Evolutionary conservation across 1,140 invertebrate species (phyloP).

Genomic region (Hydropsyche tenuis): DNA sequence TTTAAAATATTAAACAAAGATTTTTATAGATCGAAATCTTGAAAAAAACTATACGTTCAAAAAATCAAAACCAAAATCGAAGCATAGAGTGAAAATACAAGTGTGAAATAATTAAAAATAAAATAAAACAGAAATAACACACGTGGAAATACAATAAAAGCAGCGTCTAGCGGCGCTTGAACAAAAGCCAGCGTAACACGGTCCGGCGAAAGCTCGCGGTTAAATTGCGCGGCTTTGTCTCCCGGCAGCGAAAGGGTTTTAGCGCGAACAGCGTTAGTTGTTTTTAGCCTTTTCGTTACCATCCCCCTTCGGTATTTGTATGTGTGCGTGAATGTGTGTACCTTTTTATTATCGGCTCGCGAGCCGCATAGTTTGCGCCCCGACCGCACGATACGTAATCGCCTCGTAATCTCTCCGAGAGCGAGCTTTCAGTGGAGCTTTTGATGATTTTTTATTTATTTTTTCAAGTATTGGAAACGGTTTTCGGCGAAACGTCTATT

Average conservation of each 20-base stretch:
- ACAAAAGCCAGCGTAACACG: conserved; percentile 15
- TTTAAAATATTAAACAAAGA: too few species aligned
- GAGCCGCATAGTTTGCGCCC: conserved; percentile 2
- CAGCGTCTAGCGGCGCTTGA: not conserved
- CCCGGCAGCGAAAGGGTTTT: conserved; percentile 1
- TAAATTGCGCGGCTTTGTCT: conserved; percentile 29
- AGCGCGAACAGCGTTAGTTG: too few species aligned
- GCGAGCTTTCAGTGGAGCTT: too few species aligned
- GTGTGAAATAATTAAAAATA: too few species aligned
- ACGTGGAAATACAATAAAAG: conserved; percentile 2
- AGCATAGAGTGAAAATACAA: too few species aligned
- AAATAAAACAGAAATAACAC: not conserved
- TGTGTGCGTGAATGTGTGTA: not conserved
- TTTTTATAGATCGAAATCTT: too few species aligned
- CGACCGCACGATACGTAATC: not conserved
- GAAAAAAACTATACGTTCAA: too few species aligned
- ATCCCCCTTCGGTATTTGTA: not conserved
- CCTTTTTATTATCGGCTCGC: conserved; percentile 17
- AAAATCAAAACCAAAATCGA: too few species aligned
- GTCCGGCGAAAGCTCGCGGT: conserved; percentile 9
- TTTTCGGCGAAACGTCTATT: too few species aligned
- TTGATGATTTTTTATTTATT: too few species aligned
- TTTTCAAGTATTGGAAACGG: too few species aligned
- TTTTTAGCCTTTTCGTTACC: conserved; percentile 15
- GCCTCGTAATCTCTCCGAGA: not conserved